Base-by-base conservation (phyloP, 2,797 vertebrate species). In the Enteromius radiatus region DNA sequence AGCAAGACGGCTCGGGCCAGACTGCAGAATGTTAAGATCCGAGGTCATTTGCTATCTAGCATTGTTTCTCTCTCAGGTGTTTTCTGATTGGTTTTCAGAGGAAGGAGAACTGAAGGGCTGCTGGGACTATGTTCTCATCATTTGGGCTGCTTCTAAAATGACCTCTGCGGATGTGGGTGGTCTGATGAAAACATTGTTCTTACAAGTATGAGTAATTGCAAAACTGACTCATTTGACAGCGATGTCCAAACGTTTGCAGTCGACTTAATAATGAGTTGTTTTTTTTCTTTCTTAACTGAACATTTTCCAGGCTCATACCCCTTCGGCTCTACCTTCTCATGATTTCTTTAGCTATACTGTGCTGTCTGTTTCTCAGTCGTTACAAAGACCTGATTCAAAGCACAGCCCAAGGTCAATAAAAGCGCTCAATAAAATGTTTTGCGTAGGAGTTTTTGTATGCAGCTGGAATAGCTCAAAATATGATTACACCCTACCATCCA, bases 331-430 rank as follows among this genome's bases (percentile, higher is more conserved):
- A 59, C 64, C 71, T 41, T 65, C 45, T 65, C 56, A n/a, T 52
- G 49, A 59, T 9, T 52, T 68, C 61, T 76, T 65, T 59, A 78
- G 69, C 21, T 85, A n/a, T 47, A 78, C 52, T 68, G 41, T 69
- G 15, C 45, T 59, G 36, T 56, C 33, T 71, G 73, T 43, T 69
- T 61, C 17, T 78, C 63, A 7, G 49, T 59, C 23, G 64, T 61
- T 15, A 76, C 70, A 76, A 78, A 77, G 76, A 28, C 47, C 28
- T 8, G 28, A 82, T 86, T 82, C 56, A 86, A 70, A 17, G n/a
- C 64, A 28, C 23, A 31, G 59, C 38, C 59, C 23, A 70, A 75
- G 73, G 74, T 65, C 69, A 84, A 69, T 56, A 82, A 28, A 78
- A 69, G 33, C 26, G 52, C 75, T 79, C 43, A 33, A 31, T 76